Evolutionary conservation across 2,888 invertebrate genomes (phyloP).

Genomic region (Drosophila demipolita): DNA sequence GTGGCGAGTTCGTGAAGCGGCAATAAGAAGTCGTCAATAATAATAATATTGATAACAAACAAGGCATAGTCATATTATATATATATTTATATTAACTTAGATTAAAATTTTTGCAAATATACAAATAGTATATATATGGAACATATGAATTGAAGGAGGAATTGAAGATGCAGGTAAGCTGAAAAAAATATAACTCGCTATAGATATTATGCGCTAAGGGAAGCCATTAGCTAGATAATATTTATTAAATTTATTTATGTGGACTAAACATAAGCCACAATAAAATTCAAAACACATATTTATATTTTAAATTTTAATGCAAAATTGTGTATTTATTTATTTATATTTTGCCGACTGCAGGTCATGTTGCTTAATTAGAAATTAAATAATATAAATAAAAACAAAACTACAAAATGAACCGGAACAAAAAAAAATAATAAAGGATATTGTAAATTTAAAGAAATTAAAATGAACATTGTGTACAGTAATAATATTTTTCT

Average conservation of each 20-base stretch:
- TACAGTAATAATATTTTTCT: not conserved
- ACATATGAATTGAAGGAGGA: not conserved
- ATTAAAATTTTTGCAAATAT: too few relatives aligned
- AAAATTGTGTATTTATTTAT: not conserved
- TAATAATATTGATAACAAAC: too few relatives aligned
- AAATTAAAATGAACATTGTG: not conserved
- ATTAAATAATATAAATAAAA: not conserved
- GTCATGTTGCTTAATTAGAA: not conserved
- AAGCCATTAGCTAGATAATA: not conserved
- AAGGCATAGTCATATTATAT: too few relatives aligned
- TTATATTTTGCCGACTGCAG: not conserved
- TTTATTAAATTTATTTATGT: not conserved
- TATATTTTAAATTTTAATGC: not conserved
- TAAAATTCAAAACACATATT: not conserved
- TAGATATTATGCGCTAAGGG: not conserved
- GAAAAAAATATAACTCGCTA: not conserved
- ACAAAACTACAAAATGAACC: not conserved
- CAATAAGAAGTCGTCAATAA: not conserved
- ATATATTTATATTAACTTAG: too few relatives aligned
- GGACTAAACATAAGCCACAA: not conserved
- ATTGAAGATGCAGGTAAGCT: too few relatives aligned
- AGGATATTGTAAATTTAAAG: not conserved
- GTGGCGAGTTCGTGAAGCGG: not conserved
- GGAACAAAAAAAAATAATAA: not conserved
- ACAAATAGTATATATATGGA: too few relatives aligned